These are phyloP conservation scores for Pachliopta kotzebuea DNA, from an alignment of 2,888 invertebrate species.

Conservation along the genomic window DNA sequence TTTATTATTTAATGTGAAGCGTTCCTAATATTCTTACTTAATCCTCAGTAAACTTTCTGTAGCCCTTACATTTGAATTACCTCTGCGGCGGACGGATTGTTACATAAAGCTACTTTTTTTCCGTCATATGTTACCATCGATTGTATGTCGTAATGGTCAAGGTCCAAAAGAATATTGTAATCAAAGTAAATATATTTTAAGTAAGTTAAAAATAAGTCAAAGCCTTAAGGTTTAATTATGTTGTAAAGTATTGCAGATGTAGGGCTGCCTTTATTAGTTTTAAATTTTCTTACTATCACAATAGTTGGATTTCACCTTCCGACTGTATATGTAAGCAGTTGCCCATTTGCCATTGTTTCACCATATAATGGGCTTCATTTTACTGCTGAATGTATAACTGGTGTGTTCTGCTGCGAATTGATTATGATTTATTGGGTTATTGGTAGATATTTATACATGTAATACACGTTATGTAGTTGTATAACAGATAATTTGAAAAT, in stretches of 20 bases:
- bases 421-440: neutral
- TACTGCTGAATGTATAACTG: neutral
- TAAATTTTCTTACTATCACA: slow-evolving; percentile 8
- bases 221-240: neutral
- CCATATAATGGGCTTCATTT: slow-evolving; percentile 24
- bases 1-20: neutral
- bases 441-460: too few relatives aligned
- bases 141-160: too few relatives aligned
- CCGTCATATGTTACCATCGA: neutral
- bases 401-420: neutral
- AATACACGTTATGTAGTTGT: too few relatives aligned
- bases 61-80: neutral
- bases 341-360: slow-evolving; percentile 17
- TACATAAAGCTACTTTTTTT: neutral
- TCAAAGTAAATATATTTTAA: too few relatives aligned
- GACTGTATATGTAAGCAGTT: slow-evolving; percentile 12
- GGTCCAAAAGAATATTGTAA: too few relatives aligned
- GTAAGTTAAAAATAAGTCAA: neutral
- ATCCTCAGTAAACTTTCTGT: neutral
- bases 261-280: slow-evolving; percentile 22
- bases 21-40: neutral
- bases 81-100: neutral
- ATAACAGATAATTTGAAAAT: too few relatives aligned
- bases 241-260: too few relatives aligned
- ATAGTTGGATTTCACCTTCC: slow-evolving; percentile 14